Conservation (phyloP, 1,140 invertebrate genomes). For the Megalonaias nervosa region DNA sequence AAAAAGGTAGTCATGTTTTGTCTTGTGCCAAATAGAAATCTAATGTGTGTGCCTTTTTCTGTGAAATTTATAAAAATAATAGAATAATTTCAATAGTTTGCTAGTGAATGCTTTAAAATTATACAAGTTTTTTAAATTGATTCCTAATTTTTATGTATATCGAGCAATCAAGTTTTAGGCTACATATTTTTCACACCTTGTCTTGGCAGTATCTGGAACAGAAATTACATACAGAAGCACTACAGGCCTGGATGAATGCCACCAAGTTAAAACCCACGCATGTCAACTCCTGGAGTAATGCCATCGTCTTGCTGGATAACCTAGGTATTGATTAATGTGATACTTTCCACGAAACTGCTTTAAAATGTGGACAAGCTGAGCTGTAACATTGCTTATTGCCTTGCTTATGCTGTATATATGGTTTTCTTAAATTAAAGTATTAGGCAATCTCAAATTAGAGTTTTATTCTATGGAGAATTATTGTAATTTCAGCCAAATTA, state of each 20-base stretch:
- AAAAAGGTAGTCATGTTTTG: background rate
- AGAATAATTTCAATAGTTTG: background rate
- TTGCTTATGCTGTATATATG: too few species aligned
- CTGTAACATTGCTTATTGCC: too few species aligned
- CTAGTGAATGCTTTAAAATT: background rate
- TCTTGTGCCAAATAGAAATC: background rate
- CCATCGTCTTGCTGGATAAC: slow-evolving; percentile 90
- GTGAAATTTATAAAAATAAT: background rate
- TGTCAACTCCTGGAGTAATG: slow-evolving; percentile 91
- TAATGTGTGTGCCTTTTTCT: background rate
- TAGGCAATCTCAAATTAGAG: background rate
- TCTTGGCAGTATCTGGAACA: slow-evolving; percentile 77
- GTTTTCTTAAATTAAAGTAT: background rate
- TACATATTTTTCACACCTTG: slow-evolving; percentile 7
- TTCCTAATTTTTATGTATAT: background rate
- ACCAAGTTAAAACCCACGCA: slow-evolving; percentile 84
- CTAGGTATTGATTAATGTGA: slow-evolving; percentile 74
- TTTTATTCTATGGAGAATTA: background rate
- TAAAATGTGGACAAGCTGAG: too few species aligned
- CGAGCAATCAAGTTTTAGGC: too few species aligned
- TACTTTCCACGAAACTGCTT: too few species aligned
- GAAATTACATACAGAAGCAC: slow-evolving; percentile 76
- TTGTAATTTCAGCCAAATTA: too few species aligned
- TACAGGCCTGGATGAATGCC: slow-evolving; percentile 85
- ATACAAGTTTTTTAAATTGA: background rate